A percentile compares a stretch with the other conserved stretches of the same genome.
These are phyloP conservation scores for Porites lobata DNA, from an alignment of 92 coral and sea anemone species.

Conservation along the genomic window DNA sequence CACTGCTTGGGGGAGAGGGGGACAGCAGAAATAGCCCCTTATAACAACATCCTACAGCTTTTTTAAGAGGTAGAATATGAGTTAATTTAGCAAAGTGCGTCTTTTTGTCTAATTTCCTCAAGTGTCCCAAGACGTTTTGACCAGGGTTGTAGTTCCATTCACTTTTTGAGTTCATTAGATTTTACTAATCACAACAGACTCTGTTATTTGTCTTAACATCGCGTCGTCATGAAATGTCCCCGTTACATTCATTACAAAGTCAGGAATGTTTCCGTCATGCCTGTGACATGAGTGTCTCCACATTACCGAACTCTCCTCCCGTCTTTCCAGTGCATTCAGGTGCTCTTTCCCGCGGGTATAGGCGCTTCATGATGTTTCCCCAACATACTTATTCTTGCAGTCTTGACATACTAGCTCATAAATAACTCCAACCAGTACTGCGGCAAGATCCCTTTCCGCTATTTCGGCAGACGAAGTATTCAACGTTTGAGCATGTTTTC, in stretches of 20 bases:
- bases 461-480: background rate
- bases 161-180: background rate
- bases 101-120: too few species aligned
- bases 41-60: too few species aligned
- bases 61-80: too few species aligned
- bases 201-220: background rate
- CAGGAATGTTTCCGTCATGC: background rate
- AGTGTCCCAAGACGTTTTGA: too few species aligned
- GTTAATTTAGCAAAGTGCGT: too few species aligned
- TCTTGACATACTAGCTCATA: background rate
- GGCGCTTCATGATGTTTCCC: constrained; percentile 1
- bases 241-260: background rate
- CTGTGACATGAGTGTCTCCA: background rate
- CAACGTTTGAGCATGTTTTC: background rate
- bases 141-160: background rate
- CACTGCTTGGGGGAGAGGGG: too few species aligned
- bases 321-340: background rate
- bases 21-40: too few species aligned
- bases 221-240: background rate
- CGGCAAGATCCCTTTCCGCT: background rate
- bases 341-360: background rate
- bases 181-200: background rate
- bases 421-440: background rate
- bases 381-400: background rate
- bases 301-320: background rate